Evolutionary conservation across 2,113 vertebrate species (phyloP).

Genomic region (Chitala chitala): DNA sequence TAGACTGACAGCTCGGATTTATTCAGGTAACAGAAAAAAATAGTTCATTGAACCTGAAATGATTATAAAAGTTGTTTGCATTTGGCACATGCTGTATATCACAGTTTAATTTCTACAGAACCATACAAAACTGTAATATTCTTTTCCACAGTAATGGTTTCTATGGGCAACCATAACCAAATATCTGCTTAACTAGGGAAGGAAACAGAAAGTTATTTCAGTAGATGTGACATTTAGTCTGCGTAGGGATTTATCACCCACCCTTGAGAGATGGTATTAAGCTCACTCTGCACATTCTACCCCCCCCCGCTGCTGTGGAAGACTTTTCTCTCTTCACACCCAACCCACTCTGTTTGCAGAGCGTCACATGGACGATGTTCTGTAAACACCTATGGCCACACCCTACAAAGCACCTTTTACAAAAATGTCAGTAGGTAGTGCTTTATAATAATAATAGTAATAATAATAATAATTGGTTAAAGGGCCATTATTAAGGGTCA

Average conservation of each 20-base stretch:
- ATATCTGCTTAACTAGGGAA: not conserved
- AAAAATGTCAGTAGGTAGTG: too few relatives aligned
- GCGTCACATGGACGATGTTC: too few relatives aligned
- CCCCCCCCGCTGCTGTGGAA: too few relatives aligned
- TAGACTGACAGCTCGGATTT: not conserved
- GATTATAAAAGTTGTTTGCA: not conserved
- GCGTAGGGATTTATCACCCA: not conserved
- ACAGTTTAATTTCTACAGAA: not conserved
- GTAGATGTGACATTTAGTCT: not conserved
- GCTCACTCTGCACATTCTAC: too few relatives aligned
- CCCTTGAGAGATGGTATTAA: too few relatives aligned
- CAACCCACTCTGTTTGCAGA: too few relatives aligned
- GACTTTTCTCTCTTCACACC: too few relatives aligned
- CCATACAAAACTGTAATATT: not conserved
- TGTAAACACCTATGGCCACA: too few relatives aligned
- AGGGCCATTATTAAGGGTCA: not conserved
- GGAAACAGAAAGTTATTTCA: not conserved
- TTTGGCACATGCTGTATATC: not conserved
- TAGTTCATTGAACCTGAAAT: not conserved
- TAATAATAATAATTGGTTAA: too few relatives aligned
- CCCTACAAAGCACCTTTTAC: too few relatives aligned
- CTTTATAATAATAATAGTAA: too few relatives aligned
- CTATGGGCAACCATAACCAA: not conserved
- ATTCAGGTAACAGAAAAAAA: not conserved
- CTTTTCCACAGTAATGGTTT: not conserved